Percentiles rank a stretch among this genome's conserved stretches.
phyloP scores from a whole-genome alignment of 2,113 vertebrate genomes.

The Toxostoma redivivum region DNA sequence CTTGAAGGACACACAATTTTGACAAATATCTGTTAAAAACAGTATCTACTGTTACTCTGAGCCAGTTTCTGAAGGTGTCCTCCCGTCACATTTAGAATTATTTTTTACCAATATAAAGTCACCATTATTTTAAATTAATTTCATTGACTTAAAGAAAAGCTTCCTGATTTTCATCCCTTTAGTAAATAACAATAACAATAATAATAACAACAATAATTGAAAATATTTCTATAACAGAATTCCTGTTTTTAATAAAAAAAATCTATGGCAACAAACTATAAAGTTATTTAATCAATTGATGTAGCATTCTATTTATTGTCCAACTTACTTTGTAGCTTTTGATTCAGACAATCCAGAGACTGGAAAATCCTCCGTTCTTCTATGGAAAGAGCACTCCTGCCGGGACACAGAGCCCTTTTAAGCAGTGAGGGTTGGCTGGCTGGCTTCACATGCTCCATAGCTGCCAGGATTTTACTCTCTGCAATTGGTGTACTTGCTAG shows the following conservation, averaged over 20 bases:
- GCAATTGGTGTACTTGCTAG: constrained; percentile 41
- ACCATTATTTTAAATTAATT: not conserved
- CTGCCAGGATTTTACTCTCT: constrained; percentile 66
- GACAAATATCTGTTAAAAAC: not conserved
- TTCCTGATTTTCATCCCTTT: not conserved
- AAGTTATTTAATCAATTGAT: not conserved
- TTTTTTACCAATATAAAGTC: not conserved
- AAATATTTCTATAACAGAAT: not conserved
- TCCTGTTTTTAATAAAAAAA: not conserved
- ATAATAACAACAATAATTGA: not conserved
- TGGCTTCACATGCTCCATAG: constrained; percentile 59
- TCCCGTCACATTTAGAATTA: not conserved
- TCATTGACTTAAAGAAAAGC: not conserved
- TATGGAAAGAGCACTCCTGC: constrained; percentile 69
- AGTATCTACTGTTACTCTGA: not conserved
- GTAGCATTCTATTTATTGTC: not conserved
- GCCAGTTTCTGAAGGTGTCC: not conserved
- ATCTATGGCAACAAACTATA: not conserved
- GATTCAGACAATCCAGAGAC: constrained; percentile 83
- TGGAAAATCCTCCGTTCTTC: constrained; percentile 86
- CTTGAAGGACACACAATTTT: not conserved
- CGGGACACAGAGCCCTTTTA: not conserved
- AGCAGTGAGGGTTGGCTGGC: constrained; percentile 21
- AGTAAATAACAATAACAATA: not conserved
- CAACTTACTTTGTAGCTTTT: constrained; percentile 81